Base-by-base conservation (phyloP, 2,797 vertebrate genomes). In the Lacerta viridis region DNA sequence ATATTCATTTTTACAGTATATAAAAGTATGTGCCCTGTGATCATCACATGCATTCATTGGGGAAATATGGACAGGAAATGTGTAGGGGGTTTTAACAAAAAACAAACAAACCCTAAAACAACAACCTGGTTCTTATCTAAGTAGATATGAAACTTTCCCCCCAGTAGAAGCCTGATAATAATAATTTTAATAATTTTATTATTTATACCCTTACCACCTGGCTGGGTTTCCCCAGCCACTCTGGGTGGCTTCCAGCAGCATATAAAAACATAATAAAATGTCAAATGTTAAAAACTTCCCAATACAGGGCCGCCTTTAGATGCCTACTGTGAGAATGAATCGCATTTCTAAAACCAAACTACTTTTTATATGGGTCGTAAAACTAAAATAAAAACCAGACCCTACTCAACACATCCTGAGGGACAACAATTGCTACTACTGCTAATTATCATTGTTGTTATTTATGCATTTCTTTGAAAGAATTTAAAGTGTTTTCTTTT, bases 61-160 rank as follows among this genome's bases (percentile, higher is more conserved):
- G 43, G 11, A 91, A 89, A 86, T 92, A 81, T 68, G 50, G 79
- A 50, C 33, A 18, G 18, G 66, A 25, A 39, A 33, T 75, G 13
- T 66, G n/a, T 17, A 33, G 36, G 36, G 71, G 36, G 18, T 39
- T 64, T 61, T n/a, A 10, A 76, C 41, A 80, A 82, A 66, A 43
- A 1, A 20, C 64, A 25, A 43, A 23, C 71, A 1, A 50, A 1
- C 33, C 7, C 20, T 25, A 59, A 5, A 39, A 84, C 85, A 90
- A 68, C 36, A 20, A 11, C 23, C 39, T 8, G 5, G 68, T 88
- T 88, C 78, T 87, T 88, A 46, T 81, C 23, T 83, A 86, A 89
- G 11, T 59, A 55, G 43, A 83, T 4, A 36, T 94, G n/a, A 94
- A 91, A 10, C 36, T 80, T 89, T 93, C 5, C 66, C 66, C 66